Conservation (phyloP, 30 jellyfish, hydroid and myxozoan genomes). For the Hydractinia echinata region DNA sequence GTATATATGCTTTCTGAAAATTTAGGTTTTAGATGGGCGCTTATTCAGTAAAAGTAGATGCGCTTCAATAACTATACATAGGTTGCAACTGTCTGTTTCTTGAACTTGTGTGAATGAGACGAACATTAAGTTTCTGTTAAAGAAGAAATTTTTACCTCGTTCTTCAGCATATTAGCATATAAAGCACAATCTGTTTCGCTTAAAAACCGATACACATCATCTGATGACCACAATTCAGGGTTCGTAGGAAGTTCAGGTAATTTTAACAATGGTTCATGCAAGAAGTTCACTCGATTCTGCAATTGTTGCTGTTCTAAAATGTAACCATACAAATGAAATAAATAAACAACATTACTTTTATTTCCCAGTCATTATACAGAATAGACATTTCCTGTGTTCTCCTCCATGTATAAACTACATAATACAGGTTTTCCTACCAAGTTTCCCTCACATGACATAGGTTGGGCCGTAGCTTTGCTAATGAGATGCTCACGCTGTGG, state of each 20-base stretch:
- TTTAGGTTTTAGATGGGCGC: too few relatives aligned
- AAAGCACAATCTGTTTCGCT: constrained; percentile 83
- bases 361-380: neutral
- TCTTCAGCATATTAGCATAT: constrained; percentile 62
- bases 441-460: too few relatives aligned
- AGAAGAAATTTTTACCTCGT: constrained; percentile 46
- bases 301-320: constrained; percentile 35
- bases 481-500: too few relatives aligned
- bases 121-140: neutral
- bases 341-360: neutral
- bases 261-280: constrained; percentile 63
- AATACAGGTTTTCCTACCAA: too few relatives aligned
- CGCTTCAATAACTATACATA: neutral
- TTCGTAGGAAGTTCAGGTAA: constrained; percentile 69
- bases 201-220: constrained; percentile 67
- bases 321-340: constrained; percentile 16
- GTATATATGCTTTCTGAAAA: too few relatives aligned
- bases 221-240: constrained; percentile 90
- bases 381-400: too few relatives aligned
- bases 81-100: neutral
- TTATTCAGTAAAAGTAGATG: neutral
- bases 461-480: too few relatives aligned
- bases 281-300: constrained; percentile 34
- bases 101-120: neutral
- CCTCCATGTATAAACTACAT: too few relatives aligned